Conservation (phyloP, 2,888 invertebrate species). For the Rutpela maculata region DNA sequence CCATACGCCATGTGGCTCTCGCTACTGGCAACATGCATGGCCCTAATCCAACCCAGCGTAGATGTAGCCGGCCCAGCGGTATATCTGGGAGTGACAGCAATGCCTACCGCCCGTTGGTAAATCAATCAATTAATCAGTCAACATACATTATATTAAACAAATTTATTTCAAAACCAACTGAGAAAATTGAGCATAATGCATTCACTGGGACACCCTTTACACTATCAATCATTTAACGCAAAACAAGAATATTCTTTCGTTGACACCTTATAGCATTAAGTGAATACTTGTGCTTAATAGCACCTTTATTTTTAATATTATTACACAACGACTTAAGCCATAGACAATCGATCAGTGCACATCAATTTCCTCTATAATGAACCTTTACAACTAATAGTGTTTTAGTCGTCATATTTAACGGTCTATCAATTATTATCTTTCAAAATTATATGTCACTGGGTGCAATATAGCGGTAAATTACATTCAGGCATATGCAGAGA, state of each 20-base stretch:
- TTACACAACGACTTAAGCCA: background rate
- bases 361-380: background rate
- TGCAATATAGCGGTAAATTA: constrained; percentile 21
- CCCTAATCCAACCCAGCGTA: too few relatives aligned
- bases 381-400: background rate
- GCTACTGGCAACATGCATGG: too few relatives aligned
- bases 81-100: too few relatives aligned
- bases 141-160: too few relatives aligned
- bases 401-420: background rate
- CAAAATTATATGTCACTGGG: constrained; percentile 4
- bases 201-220: too few relatives aligned
- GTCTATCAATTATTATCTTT: constrained; percentile 5
- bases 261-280: background rate
- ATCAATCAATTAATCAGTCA: too few relatives aligned
- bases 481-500: background rate
- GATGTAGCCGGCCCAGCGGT: too few relatives aligned
- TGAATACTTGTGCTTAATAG: background rate
- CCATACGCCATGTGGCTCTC: too few relatives aligned
- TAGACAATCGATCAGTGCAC: background rate
- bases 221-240: background rate
- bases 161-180: too few relatives aligned
- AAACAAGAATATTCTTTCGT: background rate
- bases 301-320: background rate
- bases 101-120: too few relatives aligned
- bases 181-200: too few relatives aligned